Evolutionary conservation across 2,888 invertebrate species (phyloP).

Genomic region (Acleris laterana): DNA sequence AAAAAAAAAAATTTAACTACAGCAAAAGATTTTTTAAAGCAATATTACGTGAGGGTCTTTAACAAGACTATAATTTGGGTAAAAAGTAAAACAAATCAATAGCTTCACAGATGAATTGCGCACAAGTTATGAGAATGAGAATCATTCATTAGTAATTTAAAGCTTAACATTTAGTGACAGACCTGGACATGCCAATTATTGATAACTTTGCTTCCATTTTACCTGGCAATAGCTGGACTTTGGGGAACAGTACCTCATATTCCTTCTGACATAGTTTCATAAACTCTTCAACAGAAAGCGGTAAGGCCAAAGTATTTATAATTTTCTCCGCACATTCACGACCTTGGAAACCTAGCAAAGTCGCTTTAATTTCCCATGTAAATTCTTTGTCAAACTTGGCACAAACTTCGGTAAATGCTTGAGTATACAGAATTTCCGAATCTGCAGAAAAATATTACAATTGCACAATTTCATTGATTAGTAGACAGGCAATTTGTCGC

Average conservation of each 20-base stretch:
- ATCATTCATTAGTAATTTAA: neutral
- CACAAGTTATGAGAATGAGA: too few relatives aligned
- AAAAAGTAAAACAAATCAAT: too few relatives aligned
- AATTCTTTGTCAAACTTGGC: conserved; percentile 88
- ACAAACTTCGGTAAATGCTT: conserved; percentile 87
- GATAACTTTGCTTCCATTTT: conserved; percentile 44
- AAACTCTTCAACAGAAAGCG: conserved; percentile 87
- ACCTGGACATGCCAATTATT: conserved; percentile 19
- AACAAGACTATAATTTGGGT: too few relatives aligned
- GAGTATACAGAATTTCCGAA: conserved; percentile 91
- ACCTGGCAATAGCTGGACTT: conserved; percentile 89
- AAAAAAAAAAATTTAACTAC: too few relatives aligned
- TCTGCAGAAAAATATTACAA: conserved; percentile 79
- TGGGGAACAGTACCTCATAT: conserved; percentile 84
- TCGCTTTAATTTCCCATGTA: conserved; percentile 91
- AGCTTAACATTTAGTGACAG: neutral
- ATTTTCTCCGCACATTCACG: conserved; percentile 86
- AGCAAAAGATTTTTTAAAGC: too few relatives aligned
- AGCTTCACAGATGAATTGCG: too few relatives aligned
- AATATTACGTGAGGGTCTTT: too few relatives aligned
- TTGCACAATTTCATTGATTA: neutral
- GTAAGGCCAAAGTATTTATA: conserved; percentile 84
- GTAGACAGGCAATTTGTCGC: neutral
- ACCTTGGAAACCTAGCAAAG: conserved; percentile 88
- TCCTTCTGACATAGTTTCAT: conserved; percentile 79